Evolutionary conservation across 2,888 invertebrate genomes (phyloP), one percentile per base, ranked within the genome.

Genomic region (Cerceris rybyensis): DNA sequence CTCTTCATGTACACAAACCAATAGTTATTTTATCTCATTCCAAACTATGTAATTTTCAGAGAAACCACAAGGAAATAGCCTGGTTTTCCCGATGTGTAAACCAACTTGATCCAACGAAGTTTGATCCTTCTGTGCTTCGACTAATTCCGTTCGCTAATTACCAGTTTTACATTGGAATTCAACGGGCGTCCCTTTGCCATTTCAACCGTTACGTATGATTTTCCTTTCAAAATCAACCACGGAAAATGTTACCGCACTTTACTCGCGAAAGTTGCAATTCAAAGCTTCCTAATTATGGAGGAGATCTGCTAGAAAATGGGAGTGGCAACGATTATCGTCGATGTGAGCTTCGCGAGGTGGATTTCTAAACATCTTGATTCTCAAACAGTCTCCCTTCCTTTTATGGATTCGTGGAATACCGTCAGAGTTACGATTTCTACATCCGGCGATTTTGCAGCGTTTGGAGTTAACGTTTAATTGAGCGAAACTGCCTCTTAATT

Each of bases 131-230:
- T 60, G 54, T 55, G 73, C 71, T 70, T 77, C 64, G 72, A 72
- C 81, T 80, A 80, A 80, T 81, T 82, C 52, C 78, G 16, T 46
- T 67, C 69, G 80, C 75, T 83, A 83, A 83, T 83, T 82, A 83
- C 75, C 74, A 78, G 80, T 83, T 82, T 83, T 82, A 82, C 83
- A 73, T 82, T 82, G 54, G 83, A 81, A 82, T 81, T 72, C 74
- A 75, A 72, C 76, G 41, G 77, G 78, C 59, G 59, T 77, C 80
- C 74, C 55, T 78, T 79, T 72, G 72, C 66, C 59, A 64, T 61
- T 54, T 65, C 57, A 55, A 58, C 57, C 68, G 77, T 57, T 72
- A 52, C 68, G 63, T 73, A 73, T 77, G 79, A 63, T 77, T 77
- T 67, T 46, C 68, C 63, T 54, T 67, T 65, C 50, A 71, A 58